Evolutionary conservation across 1,140 invertebrate species (phyloP), one percentile per base, ranked within the genome.

Genomic region (Monomorium pharaonis): DNA sequence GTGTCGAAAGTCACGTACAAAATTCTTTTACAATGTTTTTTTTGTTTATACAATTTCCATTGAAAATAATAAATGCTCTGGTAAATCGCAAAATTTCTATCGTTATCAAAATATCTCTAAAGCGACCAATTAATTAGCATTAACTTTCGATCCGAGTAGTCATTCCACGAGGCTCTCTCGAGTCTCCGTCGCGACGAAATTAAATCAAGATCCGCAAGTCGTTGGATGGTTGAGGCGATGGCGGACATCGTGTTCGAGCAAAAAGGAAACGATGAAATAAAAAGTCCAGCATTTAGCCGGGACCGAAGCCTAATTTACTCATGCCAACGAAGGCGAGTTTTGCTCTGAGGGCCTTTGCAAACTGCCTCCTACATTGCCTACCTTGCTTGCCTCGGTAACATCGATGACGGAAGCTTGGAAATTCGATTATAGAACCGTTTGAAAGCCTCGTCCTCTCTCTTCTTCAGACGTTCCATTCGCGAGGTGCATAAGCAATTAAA

Each of bases 401-500:
- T 86, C 86, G 86, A 85, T 78, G 76, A 75, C 88, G 88, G 89
- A 84, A 87, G 85, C 87, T 44, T 12, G 63, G 74, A 89, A 90
- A 90, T 89, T 90, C 86, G 76, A 90, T 91, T 89, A 90, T 58
- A 56, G 56, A 27, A 47, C 63, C 86, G 88, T 90, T 91, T 91
- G 90, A 91, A 91, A 91, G 90, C 90, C 84, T 89, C 80, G 47
- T n/a, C 83, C 72, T 84, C 33, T 74, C 67, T 62, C 81, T 84
- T 69, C 80, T 86, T n/a, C 58, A 74, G 60, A 84, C n/a, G 49
- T 72, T 81, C 30, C 24, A 21, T 58, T 70, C 24, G 65, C 33
- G n/a, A 51, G n/a, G n/a, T 33, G 33, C 33, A 42, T 37, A 56
- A 18, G 47, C n/a, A 14, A 33, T 78, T 78, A 42, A 49, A 58